Evolutionary conservation across 2,797 vertebrate species (phyloP), one percentile per base, ranked within the genome.

Genomic region (Hoplostethus mediterraneus): DNA sequence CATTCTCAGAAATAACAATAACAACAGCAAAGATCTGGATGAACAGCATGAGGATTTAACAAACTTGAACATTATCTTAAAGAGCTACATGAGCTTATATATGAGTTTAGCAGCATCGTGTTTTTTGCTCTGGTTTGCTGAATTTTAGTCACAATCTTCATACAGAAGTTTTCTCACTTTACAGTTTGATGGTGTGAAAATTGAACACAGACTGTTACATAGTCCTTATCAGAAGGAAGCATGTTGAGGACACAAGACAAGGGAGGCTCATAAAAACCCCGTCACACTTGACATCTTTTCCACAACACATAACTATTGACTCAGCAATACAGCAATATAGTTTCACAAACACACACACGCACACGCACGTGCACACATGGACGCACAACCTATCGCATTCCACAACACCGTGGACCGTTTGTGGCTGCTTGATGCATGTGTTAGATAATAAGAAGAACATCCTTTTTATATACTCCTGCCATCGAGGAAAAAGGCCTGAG

Each of bases 371-470:
- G 55, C 52, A 56, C 56, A 70, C 47, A 53, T 7, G 21, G 13
- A 44, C 48, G n/a, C 57, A 52, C 48, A 30, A 51, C 12, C 16
- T 36, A 33, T 67, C 57, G 16, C 53, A 33, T 74, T 77, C 67
- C 48, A 63, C 44, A 40, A 53, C 71, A 52, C 45, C 5, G 56
- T 38, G n/a, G 60, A 54, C 76, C 70, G 75, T 83, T 79, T 82
- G 73, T 67, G 72, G 69, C 78, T 64, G 80, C 79, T 71, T 68
- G 1, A 88, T 83, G 55, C 88, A 87, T 88, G 85, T 81, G 89
- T 88, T 80, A 91, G 83, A 90, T 82, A 85, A 93, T 81, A 89
- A 91, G 85, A 77, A 88, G 92, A 93, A 90, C 88, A 94, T 93
- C 90, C 60, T 85, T 84, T 90, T 88, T 60, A 78, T 76, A 80